Conservation (phyloP, 2,113 vertebrate genomes). For the Pseudolaguvia tuberculata region DNA sequence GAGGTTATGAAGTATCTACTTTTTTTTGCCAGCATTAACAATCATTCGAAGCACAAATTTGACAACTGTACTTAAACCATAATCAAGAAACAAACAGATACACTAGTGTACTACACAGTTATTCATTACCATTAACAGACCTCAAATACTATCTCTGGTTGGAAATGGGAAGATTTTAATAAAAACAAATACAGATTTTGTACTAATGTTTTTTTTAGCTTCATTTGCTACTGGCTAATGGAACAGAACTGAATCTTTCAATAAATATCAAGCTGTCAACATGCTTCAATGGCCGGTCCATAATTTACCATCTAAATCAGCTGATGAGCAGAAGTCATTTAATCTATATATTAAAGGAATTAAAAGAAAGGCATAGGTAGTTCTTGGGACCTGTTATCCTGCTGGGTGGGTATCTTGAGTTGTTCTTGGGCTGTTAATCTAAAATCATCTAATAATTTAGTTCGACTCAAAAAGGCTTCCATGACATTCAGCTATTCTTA, state of each 20-base stretch:
- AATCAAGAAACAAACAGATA: background rate
- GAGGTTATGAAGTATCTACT: too few relatives aligned
- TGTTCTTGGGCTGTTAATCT: constrained; percentile 52
- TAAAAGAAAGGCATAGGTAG: constrained; percentile 19
- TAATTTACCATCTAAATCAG: background rate
- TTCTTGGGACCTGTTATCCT: constrained; percentile 20
- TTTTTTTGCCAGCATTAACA: too few relatives aligned
- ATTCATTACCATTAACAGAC: background rate
- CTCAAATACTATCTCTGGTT: background rate
- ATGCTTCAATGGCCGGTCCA: constrained; percentile 10
- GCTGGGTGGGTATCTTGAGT: constrained; percentile 44
- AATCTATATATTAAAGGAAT: constrained; percentile 24
- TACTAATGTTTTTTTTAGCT: background rate
- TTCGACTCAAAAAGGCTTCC: constrained; percentile 40
- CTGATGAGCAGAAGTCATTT: background rate
- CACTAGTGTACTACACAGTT: background rate
- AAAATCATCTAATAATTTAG: constrained; percentile 56
- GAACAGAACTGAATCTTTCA: constrained; percentile 13
- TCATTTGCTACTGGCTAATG: constrained; percentile 14
- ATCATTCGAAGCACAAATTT: too few relatives aligned
- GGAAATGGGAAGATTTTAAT: background rate
- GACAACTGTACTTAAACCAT: background rate
- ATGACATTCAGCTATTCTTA: constrained; percentile 61
- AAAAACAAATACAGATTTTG: background rate
- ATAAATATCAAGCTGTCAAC: constrained; percentile 31